Conservation (phyloP, 2,888 invertebrate species). For the Listrodromus nycthemerus region DNA sequence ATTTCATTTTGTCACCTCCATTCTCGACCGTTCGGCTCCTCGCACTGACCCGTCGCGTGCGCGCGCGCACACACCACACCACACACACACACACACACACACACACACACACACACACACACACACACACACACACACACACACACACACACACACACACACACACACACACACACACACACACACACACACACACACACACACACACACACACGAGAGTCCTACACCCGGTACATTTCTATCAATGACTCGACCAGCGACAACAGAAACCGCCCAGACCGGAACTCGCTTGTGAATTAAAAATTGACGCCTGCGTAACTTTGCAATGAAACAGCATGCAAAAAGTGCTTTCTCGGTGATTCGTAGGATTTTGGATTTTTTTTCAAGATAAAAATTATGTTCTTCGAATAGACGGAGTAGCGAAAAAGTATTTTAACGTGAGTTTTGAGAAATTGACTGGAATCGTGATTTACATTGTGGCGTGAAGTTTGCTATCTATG, state of each 20-base stretch:
- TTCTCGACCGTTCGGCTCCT: neutral
- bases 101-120: slow-evolving; percentile 1
- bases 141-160: neutral
- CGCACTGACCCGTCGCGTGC: neutral
- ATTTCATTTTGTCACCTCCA: slow-evolving; percentile 60
- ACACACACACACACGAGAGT: neutral
- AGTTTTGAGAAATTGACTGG: too few relatives aligned
- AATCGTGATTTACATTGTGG: too few relatives aligned
- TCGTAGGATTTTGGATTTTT: neutral
- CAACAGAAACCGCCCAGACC: slow-evolving; percentile 10
- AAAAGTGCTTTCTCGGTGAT: neutral
- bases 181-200: slow-evolving; percentile 4
- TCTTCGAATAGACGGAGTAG: too few relatives aligned
- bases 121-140: neutral
- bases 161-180: neutral
- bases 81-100: neutral
- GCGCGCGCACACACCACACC: too few relatives aligned
- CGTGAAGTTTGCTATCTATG: too few relatives aligned
- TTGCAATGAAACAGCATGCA: slow-evolving; percentile 3
- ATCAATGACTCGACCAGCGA: slow-evolving; percentile 20
- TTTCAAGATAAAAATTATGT: neutral
- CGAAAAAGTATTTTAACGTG: too few relatives aligned
- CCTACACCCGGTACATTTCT: slow-evolving; percentile 50
- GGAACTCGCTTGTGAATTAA: neutral
- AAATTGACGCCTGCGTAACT: slow-evolving; percentile 2